These are phyloP conservation scores for Rhinolophus sinicus DNA, from an alignment of 2,113 vertebrate species.

Conservation along the genomic window DNA sequence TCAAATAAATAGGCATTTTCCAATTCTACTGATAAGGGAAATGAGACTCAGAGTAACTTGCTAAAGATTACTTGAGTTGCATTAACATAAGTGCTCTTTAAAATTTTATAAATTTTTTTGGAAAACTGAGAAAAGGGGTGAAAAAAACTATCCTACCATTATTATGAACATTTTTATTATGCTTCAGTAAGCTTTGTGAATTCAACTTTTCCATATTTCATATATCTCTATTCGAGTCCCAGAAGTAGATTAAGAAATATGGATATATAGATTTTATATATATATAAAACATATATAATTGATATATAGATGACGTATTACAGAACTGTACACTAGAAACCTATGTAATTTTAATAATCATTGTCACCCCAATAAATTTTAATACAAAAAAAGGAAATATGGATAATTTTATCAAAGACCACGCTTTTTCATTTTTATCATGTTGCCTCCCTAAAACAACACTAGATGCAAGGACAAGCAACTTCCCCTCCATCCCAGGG, in stretches of 20 bases:
- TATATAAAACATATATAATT: too few relatives aligned
- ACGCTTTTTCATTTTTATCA: neutral
- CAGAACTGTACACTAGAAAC: too few relatives aligned
- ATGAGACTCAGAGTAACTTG: constrained; percentile 18
- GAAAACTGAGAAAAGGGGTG: neutral
- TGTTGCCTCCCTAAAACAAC: neutral
- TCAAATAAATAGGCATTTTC: constrained; percentile 1
- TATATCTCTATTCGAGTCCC: neutral
- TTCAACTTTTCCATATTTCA: constrained; percentile 35
- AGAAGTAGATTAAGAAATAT: neutral
- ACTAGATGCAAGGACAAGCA: neutral
- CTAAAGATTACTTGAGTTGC: neutral
- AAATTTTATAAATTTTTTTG: neutral
- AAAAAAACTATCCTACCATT: neutral
- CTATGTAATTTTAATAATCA: too few relatives aligned
- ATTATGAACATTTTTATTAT: constrained; percentile 39
- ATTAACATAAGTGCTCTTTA: constrained; percentile 29
- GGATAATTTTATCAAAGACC: neutral
- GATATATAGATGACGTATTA: too few relatives aligned
- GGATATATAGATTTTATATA: neutral
- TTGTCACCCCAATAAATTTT: too few relatives aligned
- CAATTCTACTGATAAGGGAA: neutral
- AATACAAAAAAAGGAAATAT: neutral
- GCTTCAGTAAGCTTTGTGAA: neutral
- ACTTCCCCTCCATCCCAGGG: neutral